A percentile compares a stretch with the other conserved stretches of the same genome.
Conservation (phyloP, 2,888 invertebrate genomes). For the Ryuthela nishihirai region DNA sequence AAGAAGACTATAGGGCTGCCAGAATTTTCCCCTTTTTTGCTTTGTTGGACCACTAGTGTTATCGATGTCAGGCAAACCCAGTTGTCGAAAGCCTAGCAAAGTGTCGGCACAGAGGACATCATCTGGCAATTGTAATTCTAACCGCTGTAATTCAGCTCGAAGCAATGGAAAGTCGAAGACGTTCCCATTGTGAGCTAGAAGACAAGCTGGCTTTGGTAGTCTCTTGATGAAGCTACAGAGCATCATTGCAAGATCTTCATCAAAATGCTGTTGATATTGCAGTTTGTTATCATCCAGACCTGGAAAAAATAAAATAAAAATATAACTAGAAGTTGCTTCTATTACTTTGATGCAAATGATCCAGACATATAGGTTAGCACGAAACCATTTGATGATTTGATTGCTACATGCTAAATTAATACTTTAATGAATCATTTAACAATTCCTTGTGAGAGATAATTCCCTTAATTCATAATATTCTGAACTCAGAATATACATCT, state of each 20-base stretch:
- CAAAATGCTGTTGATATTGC: slow-evolving; percentile 61
- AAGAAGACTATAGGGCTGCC: slow-evolving; percentile 5
- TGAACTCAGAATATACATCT: no score
- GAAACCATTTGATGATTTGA: no score
- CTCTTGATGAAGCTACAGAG: slow-evolving; percentile 61
- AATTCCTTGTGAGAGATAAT: no score
- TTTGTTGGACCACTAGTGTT: slow-evolving; percentile 10
- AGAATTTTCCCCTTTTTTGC: slow-evolving; percentile 2
- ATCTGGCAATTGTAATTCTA: slow-evolving; percentile 19
- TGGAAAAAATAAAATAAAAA: slow-evolving; percentile 39
- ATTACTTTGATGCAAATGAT: no score
- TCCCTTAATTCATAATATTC: no score
- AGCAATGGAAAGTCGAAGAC: slow-evolving; percentile 74
- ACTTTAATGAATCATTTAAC: no score
- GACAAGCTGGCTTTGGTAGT: slow-evolving; percentile 66
- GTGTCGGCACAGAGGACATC: slow-evolving; percentile 22
- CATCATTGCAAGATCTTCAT: slow-evolving; percentile 57
- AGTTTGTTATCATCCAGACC: slow-evolving; percentile 63
- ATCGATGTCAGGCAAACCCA: slow-evolving; percentile 10
- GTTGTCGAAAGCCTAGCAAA: slow-evolving; percentile 7
- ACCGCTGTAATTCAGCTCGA: slow-evolving; percentile 59
- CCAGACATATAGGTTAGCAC: no score
- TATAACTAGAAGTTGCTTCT: no score
- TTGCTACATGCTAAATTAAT: no score
- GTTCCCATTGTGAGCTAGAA: slow-evolving; percentile 77